These are phyloP conservation scores for Stichopus horrens DNA, from an alignment of 53 echinoderm and acorn worm species.

Conservation along the genomic window DNA sequence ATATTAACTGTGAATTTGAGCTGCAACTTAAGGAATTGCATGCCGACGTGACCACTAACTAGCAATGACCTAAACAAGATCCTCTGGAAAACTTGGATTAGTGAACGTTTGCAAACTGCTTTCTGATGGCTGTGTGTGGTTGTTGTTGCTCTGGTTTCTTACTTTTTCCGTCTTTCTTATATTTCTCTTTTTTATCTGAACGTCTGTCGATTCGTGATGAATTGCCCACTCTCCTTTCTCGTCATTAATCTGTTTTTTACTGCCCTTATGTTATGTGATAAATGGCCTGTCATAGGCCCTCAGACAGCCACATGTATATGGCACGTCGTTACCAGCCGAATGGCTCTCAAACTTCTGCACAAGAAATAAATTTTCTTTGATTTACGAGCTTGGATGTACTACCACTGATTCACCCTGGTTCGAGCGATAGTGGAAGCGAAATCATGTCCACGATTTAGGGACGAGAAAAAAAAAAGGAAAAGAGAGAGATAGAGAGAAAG, in stretches of 20 bases:
- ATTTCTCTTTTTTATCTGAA: neutral
- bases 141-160: too few species aligned
- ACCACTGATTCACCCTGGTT: neutral
- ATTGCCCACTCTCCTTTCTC: neutral
- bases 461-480: neutral
- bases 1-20: too few species aligned
- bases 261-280: slow-evolving; percentile 11
- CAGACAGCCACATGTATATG: slow-evolving; percentile 2
- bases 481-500: neutral
- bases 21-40: too few species aligned
- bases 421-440: neutral
- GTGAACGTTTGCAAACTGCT: too few species aligned
- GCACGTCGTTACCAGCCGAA: slow-evolving; percentile 10
- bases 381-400: neutral
- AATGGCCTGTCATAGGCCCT: slow-evolving; percentile 3
- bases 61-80: too few species aligned
- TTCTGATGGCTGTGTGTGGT: too few species aligned
- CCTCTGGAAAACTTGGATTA: too few species aligned
- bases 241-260: slow-evolving; percentile 3
- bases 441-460: neutral
- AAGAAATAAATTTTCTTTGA: neutral
- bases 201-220: neutral
- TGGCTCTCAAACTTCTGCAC: neutral
- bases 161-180: too few species aligned
- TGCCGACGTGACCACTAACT: too few species aligned